These are phyloP conservation scores for Monoplex corrugatus DNA, from an alignment of 2,888 invertebrate genomes.

Conservation along the genomic window DNA sequence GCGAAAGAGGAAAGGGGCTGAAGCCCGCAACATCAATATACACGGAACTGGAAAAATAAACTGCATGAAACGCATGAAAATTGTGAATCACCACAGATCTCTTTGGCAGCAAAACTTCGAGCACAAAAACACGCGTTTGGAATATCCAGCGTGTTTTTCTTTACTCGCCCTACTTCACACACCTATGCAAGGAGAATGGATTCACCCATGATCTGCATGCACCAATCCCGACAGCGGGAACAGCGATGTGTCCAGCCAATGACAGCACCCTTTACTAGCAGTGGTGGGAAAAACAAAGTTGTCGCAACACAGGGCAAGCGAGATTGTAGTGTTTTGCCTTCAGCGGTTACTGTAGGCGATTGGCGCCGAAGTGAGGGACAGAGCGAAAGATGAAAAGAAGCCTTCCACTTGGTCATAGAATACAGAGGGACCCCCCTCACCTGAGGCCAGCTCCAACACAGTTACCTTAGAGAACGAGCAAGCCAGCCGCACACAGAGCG, in stretches of 20 bases:
- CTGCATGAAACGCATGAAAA: too few species aligned
- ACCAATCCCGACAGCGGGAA: constrained; percentile 5
- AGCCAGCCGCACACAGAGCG: neutral
- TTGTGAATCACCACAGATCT: too few species aligned
- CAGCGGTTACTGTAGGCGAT: too few species aligned
- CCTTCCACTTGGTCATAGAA: neutral
- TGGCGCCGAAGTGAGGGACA: neutral
- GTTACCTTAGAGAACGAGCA: neutral
- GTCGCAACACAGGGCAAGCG: neutral
- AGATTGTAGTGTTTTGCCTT: too few species aligned
- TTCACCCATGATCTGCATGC: constrained; percentile 35
- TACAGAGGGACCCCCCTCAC: constrained; percentile 1
- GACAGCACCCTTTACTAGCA: neutral
- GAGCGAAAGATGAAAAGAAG: neutral
- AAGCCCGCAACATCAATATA: too few species aligned
- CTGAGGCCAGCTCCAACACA: constrained; percentile 12
- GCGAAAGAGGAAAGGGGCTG: too few species aligned
- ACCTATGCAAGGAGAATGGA: neutral
- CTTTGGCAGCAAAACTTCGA: too few species aligned
- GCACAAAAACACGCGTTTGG: constrained; percentile 13
- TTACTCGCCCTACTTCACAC: neutral
- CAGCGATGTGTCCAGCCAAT: neutral
- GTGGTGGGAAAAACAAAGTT: constrained; percentile 40
- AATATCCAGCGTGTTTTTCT: neutral
- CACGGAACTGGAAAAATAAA: too few species aligned